Conservation (phyloP, 2,113 vertebrate species). For the Rhinogobius similis region DNA sequence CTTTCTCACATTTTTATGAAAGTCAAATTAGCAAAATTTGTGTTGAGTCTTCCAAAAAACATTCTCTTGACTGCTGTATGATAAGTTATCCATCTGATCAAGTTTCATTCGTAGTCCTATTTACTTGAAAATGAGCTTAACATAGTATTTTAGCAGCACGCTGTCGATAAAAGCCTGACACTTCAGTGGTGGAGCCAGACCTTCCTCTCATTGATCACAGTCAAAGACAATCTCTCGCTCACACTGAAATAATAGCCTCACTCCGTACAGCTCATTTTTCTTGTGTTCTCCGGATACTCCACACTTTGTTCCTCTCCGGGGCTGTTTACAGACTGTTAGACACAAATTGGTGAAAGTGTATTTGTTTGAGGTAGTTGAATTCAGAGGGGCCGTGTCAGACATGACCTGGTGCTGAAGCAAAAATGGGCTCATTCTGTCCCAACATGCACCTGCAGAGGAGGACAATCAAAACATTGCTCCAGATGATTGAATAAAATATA, state of each 20-base stretch:
- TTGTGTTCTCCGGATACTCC: constrained; percentile 22
- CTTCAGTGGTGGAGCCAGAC: constrained; percentile 37
- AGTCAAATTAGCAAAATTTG: neutral
- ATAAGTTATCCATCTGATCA: too few relatives aligned
- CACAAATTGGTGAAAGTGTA: neutral
- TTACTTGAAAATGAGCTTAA: too few relatives aligned
- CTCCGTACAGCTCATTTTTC: constrained; percentile 39
- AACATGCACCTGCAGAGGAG: constrained; percentile 5
- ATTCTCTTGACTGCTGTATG: too few relatives aligned
- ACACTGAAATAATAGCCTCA: constrained; percentile 46
- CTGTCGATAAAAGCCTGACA: constrained; percentile 37
- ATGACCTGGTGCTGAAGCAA: constrained; percentile 21
- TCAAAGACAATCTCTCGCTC: constrained; percentile 44
- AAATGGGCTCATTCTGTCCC: constrained; percentile 39
- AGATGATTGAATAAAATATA: neutral
- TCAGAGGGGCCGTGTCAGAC: constrained; percentile 15
- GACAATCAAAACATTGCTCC: constrained; percentile 8
- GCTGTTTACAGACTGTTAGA: constrained; percentile 11
- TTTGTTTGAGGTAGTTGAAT: neutral
- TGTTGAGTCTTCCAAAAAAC: neutral
- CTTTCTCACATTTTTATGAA: neutral
- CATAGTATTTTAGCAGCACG: too few relatives aligned
- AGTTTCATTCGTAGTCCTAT: too few relatives aligned
- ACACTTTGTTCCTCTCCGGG: constrained; percentile 5
- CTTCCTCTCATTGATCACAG: constrained; percentile 49